Evolutionary conservation across 92 coral and sea anemone species (phyloP), one percentile per base, ranked within the genome.

Genomic region (Nematostella vectensis): DNA sequence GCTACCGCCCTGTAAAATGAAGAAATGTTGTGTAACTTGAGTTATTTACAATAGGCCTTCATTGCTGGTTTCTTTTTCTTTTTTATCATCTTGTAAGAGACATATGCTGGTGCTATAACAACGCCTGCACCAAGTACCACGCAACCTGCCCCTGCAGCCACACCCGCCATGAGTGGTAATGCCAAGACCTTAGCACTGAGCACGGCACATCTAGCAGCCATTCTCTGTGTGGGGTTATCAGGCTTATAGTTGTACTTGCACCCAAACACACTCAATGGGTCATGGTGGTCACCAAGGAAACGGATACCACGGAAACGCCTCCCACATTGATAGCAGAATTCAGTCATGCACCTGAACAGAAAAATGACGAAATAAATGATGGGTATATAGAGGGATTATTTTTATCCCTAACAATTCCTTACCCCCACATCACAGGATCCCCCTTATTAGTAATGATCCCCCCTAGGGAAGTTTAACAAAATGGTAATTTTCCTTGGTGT

Each of bases 231-330:
- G 19, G 94, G 88, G 23, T 76, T 54, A 36, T 75, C 76, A 0
- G 94, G 94, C 42, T 80, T 80, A 62, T 69, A 85, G 63, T 80
- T 85, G 38, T 80, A 85, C 67, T 85, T 85, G 52, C 94, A 85
- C 25, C 94, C 94, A 61, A 85, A 72, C 25, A 85, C 58, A 44
- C 94, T 85, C 39, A 75, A 49, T 11, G 80, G 88, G 49, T 85
- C 94, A 15, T 85, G 78, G 43, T 85, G 94, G 65, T 85, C 85
- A n/a, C 94, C 94, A 12, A 85, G 43, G 57, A 85, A 80, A 43
- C 78, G 77, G 25, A 77, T 31, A 55, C 85, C 67, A 49, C 70
- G 88, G 57, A 78, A 85, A 37, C 75, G 65, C 45, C 70, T 56
- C 8, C 94, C 94, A 57, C 94, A 85, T 13, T 83, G 74, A 48